Base-by-base conservation (phyloP, 2,888 invertebrate species). In the Dryococelus australis region DNA sequence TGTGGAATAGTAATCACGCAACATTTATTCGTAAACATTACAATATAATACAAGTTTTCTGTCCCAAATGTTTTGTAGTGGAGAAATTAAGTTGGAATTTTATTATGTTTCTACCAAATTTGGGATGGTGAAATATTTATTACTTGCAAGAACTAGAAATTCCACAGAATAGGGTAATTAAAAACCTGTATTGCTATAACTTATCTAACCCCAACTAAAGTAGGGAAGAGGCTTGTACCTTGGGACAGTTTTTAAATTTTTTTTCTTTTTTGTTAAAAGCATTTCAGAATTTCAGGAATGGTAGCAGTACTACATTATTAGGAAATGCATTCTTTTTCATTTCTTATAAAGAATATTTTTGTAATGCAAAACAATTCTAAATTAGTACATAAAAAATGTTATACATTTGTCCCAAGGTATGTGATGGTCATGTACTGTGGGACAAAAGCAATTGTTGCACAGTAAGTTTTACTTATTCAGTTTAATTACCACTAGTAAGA, bases 221-320 rank as follows among this genome's bases (percentile, higher is more conserved):
- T 65, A 65, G 65, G 65, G 65, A 16, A 65, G 65, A 65, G 65
- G 65, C 65, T 65, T 65, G 65, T 65, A 65, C 65, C 65, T 65
- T 65, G 24, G 65, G 65, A 65, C 65, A 24, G 10, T 65, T 65
- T 65, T 47, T 47, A n/a, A n/a, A n/a, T 65, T 65, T 65, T 20
- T 20, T 20, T 12, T 12, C 16, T 12, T 65, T 65, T 65, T 65
- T 65, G 65, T 65, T 12, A 65, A 16, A 65, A 65, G 65, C 65
- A 65, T 65, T 65, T 65, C 16, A 65, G 10, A 16, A 65, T 12
- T 65, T 65, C 65, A 65, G 16, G 8, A 65, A 20, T 65, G 65
- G 16, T 65, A 16, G 65, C 16, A 65, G 16, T 65, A 16, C 4
- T 65, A 65, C 10, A 65, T 5, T 65, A 65, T 20, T 65, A 65